Percentiles rank a stretch among this genome's conserved stretches.
Conservation (phyloP, 2,888 invertebrate species). For the Shargacucullia verbasci region DNA sequence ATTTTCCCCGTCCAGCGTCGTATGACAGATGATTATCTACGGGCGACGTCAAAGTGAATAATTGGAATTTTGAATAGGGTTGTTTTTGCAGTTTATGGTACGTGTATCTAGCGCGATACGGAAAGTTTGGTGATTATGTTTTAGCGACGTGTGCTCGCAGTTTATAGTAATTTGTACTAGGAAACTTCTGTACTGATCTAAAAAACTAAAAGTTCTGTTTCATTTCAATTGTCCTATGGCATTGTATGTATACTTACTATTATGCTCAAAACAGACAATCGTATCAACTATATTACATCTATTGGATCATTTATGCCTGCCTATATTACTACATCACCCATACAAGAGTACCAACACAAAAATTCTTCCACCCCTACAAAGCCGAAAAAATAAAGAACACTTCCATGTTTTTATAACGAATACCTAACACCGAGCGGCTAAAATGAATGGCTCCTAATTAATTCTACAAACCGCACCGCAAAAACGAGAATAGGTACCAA, state of each 20-base stretch:
- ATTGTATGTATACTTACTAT: too few relatives aligned
- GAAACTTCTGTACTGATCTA: too few relatives aligned
- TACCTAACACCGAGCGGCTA: conserved; percentile 64
- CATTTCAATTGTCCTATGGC: too few relatives aligned
- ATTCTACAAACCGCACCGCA: conserved; percentile 75
- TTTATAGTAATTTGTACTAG: conserved; percentile 34
- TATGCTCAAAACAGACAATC: too few relatives aligned
- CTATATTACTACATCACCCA: background rate
- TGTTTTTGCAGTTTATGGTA: conserved; percentile 64
- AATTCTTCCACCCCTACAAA: conserved; percentile 72
- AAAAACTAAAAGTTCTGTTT: too few relatives aligned
- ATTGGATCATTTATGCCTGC: too few relatives aligned
- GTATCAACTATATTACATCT: too few relatives aligned
- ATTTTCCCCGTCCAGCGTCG: conserved; percentile 73
- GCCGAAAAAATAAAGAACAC: conserved; percentile 53
- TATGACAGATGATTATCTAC: conserved; percentile 89
- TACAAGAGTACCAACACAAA: conserved; percentile 62
- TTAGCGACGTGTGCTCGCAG: conserved; percentile 24
- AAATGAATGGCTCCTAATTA: conserved; percentile 79
- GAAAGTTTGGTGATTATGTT: conserved; percentile 32
- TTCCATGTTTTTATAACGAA: conserved; percentile 70
- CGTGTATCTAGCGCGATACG: conserved; percentile 47
- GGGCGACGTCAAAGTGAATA: conserved; percentile 87
- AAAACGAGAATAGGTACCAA: conserved; percentile 17
- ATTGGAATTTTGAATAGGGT: conserved; percentile 83